phyloP scores from a whole-genome alignment of 2,113 vertebrate genomes.

The Archocentrus centrarchus region DNA sequence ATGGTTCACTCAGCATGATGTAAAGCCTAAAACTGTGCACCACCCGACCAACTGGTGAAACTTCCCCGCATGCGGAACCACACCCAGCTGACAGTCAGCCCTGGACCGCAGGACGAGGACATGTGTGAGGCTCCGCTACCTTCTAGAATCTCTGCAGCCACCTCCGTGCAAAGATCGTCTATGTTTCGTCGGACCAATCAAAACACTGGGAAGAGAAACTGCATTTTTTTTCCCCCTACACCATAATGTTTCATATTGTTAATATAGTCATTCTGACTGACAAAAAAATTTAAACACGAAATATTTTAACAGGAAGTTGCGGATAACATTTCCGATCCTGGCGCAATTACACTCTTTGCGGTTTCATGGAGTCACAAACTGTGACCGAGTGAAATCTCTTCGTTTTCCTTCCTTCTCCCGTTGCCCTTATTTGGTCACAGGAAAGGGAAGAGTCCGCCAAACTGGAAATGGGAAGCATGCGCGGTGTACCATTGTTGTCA shows the following conservation, averaged over 20 bases:
- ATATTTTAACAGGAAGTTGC: not conserved
- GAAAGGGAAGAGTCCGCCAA: not conserved
- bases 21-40: not conserved
- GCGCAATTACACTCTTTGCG: no score
- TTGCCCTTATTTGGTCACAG: not conserved
- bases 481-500: not conserved
- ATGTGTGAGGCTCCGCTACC: not conserved
- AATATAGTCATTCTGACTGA: no score
- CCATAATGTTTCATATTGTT: not conserved
- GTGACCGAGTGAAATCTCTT: not conserved
- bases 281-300: not conserved
- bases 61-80: conserved; percentile 1
- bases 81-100: conserved; percentile 52
- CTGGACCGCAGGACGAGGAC: not conserved
- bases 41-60: not conserved
- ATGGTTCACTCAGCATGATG: not conserved
- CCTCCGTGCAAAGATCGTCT: conserved; percentile 46
- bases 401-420: not conserved
- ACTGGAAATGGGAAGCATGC: not conserved
- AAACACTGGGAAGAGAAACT: not conserved
- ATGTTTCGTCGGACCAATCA: not conserved
- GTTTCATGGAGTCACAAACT: not conserved
- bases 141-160: not conserved
- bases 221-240: not conserved
- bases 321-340: not conserved